phyloP scores from a whole-genome alignment of 2,888 invertebrate species.

The Hemithea aestivaria region DNA sequence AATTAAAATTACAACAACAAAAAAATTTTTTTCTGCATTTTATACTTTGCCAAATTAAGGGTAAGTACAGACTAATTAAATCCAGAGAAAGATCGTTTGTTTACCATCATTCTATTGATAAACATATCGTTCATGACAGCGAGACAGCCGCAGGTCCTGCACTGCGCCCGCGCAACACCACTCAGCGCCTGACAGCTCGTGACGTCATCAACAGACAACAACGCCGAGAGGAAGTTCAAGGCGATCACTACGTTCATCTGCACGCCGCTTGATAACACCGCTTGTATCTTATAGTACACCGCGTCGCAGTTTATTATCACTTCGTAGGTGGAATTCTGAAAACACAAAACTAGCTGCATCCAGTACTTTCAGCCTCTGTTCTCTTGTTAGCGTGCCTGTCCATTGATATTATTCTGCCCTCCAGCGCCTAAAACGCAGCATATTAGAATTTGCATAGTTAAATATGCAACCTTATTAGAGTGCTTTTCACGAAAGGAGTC shows the following conservation, averaged over 20 bases:
- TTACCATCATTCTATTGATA: slow-evolving; percentile 53
- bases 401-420: too few relatives aligned
- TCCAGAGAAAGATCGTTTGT: neutral
- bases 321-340: slow-evolving; percentile 40
- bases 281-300: slow-evolving; percentile 49
- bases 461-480: too few relatives aligned
- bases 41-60: too few relatives aligned
- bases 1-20: too few relatives aligned
- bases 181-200: slow-evolving; percentile 26
- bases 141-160: slow-evolving; percentile 60
- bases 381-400: too few relatives aligned
- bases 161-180: slow-evolving; percentile 47
- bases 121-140: slow-evolving; percentile 52
- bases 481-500: too few relatives aligned
- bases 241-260: slow-evolving; percentile 39
- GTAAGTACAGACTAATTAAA: too few relatives aligned
- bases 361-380: too few relatives aligned
- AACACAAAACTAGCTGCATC: slow-evolving; percentile 20
- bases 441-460: too few relatives aligned
- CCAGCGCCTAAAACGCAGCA: too few relatives aligned
- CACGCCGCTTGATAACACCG: slow-evolving; percentile 39
- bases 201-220: slow-evolving; percentile 40
- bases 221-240: slow-evolving; percentile 51
- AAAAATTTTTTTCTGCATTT: too few relatives aligned
- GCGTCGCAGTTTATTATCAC: slow-evolving; percentile 43